These are phyloP conservation scores for Dicaeum eximium DNA, from an alignment of 2,113 vertebrate species.

Conservation along the genomic window DNA sequence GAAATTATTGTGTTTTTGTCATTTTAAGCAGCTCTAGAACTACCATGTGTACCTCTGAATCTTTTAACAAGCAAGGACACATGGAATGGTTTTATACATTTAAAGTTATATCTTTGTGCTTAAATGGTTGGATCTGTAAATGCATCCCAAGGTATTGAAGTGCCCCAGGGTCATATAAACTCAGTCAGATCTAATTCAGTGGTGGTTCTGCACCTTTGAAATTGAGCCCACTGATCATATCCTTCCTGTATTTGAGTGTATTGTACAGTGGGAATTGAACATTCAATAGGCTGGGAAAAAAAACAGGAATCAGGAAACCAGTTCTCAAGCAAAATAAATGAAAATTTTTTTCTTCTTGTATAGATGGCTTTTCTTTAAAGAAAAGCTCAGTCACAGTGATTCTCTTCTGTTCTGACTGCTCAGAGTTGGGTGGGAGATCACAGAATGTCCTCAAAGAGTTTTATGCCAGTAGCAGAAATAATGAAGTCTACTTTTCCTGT, in stretches of 20 bases:
- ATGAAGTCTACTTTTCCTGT: neutral
- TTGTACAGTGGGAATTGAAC: constrained; percentile 16
- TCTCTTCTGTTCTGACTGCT: neutral
- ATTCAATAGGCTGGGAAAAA: constrained; percentile 28
- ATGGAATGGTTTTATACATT: neutral
- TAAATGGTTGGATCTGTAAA: neutral
- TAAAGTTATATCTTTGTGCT: neutral
- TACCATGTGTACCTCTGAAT: neutral
- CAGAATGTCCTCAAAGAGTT: neutral
- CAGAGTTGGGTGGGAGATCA: neutral
- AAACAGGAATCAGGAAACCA: constrained; percentile 50
- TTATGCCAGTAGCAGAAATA: neutral
- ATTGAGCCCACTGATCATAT: constrained; percentile 32
- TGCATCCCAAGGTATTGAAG: neutral
- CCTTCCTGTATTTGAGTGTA: constrained; percentile 47
- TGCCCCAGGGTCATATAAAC: neutral
- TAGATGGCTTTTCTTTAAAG: constrained; percentile 15
- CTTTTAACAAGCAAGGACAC: neutral
- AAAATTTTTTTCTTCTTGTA: neutral
- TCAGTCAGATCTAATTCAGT: neutral
- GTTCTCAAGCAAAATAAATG: constrained; percentile 8
- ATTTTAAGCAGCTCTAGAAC: neutral
- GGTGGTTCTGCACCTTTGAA: constrained; percentile 29
- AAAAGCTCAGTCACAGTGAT: neutral
- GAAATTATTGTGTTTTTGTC: neutral